A percentile compares a stretch with the other conserved stretches of the same genome.
Conservation (phyloP, 2,113 vertebrate species). For the Laticauda colubrina region DNA sequence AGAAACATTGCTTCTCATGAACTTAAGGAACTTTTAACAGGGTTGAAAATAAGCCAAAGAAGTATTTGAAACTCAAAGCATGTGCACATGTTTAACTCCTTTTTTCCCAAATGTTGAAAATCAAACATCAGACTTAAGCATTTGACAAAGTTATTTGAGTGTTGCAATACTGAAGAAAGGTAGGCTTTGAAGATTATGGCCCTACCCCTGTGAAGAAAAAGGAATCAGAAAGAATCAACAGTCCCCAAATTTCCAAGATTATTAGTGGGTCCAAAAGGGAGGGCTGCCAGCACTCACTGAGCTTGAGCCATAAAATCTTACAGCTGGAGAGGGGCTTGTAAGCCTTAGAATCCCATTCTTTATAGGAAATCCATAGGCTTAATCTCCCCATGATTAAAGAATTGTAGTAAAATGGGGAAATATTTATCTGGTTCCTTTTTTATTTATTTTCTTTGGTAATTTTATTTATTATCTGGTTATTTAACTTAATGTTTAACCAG, state of each 20-base stretch:
- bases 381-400: not conserved
- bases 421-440: not conserved
- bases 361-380: not conserved
- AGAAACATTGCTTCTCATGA: slow-evolving; percentile 44
- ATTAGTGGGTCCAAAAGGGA: not conserved
- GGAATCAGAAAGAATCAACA: not conserved
- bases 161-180: not conserved
- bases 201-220: too few species aligned
- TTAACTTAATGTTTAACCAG: not conserved
- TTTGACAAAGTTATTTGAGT: not conserved
- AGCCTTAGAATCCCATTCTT: not conserved
- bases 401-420: not conserved
- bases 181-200: not conserved
- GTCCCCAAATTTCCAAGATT: not conserved
- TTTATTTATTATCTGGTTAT: not conserved
- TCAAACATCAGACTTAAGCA: not conserved
- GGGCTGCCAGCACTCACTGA: not conserved
- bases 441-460: not conserved
- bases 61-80: slow-evolving; percentile 36
- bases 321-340: not conserved
- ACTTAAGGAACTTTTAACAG: slow-evolving; percentile 44
- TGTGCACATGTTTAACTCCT: slow-evolving; percentile 38
- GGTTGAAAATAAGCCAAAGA: slow-evolving; percentile 44
- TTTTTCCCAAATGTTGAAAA: slow-evolving; percentile 32
- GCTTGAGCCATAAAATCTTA: not conserved